Evolutionary conservation across 1,140 invertebrate genomes (phyloP).

Genomic region (Gryon sp.): DNA sequence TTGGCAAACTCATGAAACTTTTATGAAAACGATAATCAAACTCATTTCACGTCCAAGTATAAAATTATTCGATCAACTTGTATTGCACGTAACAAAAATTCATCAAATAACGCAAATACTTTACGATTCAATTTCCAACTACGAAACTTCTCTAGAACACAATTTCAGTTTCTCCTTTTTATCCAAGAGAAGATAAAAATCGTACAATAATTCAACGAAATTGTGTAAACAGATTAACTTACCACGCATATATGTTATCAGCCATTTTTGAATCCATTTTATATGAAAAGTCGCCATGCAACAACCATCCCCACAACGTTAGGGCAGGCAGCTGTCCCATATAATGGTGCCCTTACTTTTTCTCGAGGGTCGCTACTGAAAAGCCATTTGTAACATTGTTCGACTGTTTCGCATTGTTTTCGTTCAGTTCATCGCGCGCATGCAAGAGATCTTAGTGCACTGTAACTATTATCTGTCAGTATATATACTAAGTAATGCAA

Average conservation of each 20-base stretch:
- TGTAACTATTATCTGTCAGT: constrained; percentile 32
- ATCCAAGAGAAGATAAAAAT: constrained; percentile 7
- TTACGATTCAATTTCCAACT: constrained; percentile 44
- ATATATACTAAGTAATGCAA: no score
- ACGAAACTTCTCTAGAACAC: constrained; percentile 27
- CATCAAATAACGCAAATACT: constrained; percentile 52
- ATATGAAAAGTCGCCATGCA: constrained; percentile 29
- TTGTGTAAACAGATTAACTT: constrained; percentile 22
- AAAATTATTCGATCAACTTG: constrained; percentile 59
- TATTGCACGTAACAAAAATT: constrained; percentile 50
- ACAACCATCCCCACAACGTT: constrained; percentile 43
- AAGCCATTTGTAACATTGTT: constrained; percentile 60
- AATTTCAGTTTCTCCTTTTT: constrained; percentile 17
- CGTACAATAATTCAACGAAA: constrained; percentile 12
- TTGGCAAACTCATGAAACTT: constrained; percentile 74
- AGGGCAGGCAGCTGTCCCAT: constrained; percentile 28
- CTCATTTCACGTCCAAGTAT: constrained; percentile 59
- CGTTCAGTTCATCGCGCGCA: constrained; percentile 64
- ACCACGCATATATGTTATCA: not conserved
- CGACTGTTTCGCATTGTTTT: constrained; percentile 56
- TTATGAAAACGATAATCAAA: constrained; percentile 73
- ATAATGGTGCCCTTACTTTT: constrained; percentile 56
- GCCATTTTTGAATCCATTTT: constrained; percentile 55
- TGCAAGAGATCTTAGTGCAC: constrained; percentile 61
- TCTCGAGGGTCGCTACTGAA: constrained; percentile 55